Percentiles rank a stretch among this genome's conserved stretches.
Conservation (phyloP, 2,888 invertebrate species). For the Autographa gamma region DNA sequence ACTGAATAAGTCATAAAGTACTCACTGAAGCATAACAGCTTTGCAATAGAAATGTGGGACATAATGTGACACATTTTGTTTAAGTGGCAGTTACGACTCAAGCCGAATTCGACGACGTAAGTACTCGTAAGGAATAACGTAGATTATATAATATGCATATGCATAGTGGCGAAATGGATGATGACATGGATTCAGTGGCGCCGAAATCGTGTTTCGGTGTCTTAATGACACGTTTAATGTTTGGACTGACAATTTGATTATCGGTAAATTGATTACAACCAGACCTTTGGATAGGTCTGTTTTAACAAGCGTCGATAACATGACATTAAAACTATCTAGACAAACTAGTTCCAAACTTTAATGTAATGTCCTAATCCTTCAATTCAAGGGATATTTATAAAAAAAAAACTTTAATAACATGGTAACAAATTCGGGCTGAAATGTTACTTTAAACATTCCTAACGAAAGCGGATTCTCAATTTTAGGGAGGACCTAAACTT, state of each 20-base stretch:
- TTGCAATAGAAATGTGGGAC: slow-evolving; percentile 62
- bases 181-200: slow-evolving; percentile 36
- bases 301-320: not conserved
- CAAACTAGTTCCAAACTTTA: too few relatives aligned
- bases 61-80: slow-evolving; percentile 70
- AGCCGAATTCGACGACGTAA: slow-evolving; percentile 52
- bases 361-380: too few relatives aligned
- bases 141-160: too few relatives aligned
- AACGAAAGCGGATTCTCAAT: slow-evolving; percentile 24
- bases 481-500: slow-evolving; percentile 35
- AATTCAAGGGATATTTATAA: not conserved
- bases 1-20: slow-evolving; percentile 69
- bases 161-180: slow-evolving; percentile 43
- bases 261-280: slow-evolving; percentile 20
- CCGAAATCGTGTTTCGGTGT: slow-evolving; percentile 26
- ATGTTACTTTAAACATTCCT: slow-evolving; percentile 33
- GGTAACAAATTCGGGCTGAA: not conserved
- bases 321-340: not conserved
- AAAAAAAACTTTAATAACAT: not conserved
- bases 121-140: slow-evolving; percentile 47
- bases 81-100: slow-evolving; percentile 67
- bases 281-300: slow-evolving; percentile 2
- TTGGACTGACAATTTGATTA: slow-evolving; percentile 16
- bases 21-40: slow-evolving; percentile 66
- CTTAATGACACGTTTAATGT: slow-evolving; percentile 38